These are phyloP conservation scores for Dromococcyx pavoninus DNA, from an alignment of 2,797 vertebrate species.

Conservation along the genomic window DNA sequence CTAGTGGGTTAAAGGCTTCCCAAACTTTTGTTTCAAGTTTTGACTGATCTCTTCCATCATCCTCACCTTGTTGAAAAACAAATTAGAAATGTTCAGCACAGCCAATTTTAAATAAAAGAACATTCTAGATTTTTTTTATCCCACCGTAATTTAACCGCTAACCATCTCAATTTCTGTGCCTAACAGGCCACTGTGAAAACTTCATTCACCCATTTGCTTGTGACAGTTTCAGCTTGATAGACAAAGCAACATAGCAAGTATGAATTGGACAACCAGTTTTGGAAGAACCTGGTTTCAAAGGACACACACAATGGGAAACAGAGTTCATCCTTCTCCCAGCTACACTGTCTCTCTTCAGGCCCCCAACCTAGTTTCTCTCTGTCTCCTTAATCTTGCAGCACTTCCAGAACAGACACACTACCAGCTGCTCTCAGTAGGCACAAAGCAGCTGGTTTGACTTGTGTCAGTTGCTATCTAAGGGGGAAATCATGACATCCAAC, in stretches of 20 bases:
- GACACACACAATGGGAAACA: background rate
- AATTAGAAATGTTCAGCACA: background rate
- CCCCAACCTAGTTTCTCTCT: background rate
- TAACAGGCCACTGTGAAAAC: background rate
- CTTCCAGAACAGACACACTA: background rate
- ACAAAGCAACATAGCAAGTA: background rate
- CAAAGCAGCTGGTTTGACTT: background rate
- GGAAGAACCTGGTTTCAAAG: background rate
- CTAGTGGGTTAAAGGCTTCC: conserved; percentile 89
- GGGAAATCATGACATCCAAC: background rate
- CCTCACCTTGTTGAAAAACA: conserved; percentile 79
- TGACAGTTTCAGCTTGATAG: background rate
- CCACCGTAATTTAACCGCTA: background rate
- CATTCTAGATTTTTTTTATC: background rate
- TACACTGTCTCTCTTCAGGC: background rate
- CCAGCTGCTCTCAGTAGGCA: background rate
- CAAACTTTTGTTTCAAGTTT: conserved; percentile 95
- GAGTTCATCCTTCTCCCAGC: background rate
- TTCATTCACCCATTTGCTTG: background rate
- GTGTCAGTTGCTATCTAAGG: background rate
- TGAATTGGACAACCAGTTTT: background rate
- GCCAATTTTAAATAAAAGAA: background rate
- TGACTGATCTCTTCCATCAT: conserved; percentile 89
- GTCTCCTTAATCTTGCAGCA: background rate
- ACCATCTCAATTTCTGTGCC: background rate